Evolutionary conservation across 2,888 invertebrate genomes (phyloP).

Genomic region (Calliopum simillimum): DNA sequence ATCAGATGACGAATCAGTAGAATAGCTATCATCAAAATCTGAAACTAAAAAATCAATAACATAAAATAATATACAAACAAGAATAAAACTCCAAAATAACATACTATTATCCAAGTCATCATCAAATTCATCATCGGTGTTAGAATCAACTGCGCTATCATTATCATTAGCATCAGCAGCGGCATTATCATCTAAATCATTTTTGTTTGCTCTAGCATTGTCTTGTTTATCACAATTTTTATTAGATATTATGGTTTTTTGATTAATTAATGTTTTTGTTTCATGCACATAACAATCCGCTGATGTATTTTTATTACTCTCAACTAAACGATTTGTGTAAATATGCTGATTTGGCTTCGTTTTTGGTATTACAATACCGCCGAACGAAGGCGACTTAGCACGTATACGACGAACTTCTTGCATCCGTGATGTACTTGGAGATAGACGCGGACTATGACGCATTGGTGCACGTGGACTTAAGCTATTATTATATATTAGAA

Average conservation of each 20-base stretch:
- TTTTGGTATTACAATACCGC: neutral
- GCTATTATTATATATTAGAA: conserved; percentile 61
- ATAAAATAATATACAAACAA: neutral
- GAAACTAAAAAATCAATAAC: conserved; percentile 27
- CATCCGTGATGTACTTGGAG: conserved; percentile 49
- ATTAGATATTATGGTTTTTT: conserved; percentile 14
- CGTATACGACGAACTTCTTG: conserved; percentile 46
- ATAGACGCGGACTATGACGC: conserved; percentile 48
- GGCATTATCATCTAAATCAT: conserved; percentile 2
- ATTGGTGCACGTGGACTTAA: conserved; percentile 52
- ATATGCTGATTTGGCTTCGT: neutral
- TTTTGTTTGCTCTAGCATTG: neutral
- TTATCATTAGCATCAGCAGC: conserved; percentile 43
- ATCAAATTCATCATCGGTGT: conserved; percentile 49
- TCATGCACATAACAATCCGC: neutral
- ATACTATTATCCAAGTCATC: conserved; percentile 59
- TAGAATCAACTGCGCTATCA: conserved; percentile 44
- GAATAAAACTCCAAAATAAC: conserved; percentile 22
- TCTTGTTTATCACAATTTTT: neutral
- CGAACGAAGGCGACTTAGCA: conserved; percentile 44
- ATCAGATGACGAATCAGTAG: conserved; percentile 57
- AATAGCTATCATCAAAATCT: conserved; percentile 53
- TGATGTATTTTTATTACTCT: conserved; percentile 2
- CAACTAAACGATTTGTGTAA: neutral
- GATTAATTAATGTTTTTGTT: conserved; percentile 22